Percentiles rank a stretch among this genome's conserved stretches.
These are phyloP conservation scores for Diplodus puntazzo DNA, from an alignment of 2,797 vertebrate genomes.

Conservation along the genomic window DNA sequence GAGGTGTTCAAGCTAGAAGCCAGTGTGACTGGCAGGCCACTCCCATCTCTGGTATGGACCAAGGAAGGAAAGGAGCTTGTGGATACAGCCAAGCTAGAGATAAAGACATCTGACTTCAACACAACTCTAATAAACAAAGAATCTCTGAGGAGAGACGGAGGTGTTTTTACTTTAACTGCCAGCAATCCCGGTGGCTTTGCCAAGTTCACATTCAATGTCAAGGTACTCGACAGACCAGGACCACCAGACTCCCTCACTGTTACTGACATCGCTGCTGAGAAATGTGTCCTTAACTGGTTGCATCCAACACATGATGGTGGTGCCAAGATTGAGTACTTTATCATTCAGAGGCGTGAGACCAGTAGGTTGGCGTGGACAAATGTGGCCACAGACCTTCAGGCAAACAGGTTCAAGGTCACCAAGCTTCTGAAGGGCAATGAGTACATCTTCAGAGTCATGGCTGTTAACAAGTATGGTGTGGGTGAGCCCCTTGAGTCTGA, in stretches of 20 bases:
- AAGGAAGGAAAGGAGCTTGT: slow-evolving; percentile 97
- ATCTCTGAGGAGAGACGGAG: slow-evolving; percentile 92
- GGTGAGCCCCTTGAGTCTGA: slow-evolving; percentile 96
- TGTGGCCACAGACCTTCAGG: slow-evolving; percentile 93
- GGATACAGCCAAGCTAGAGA: slow-evolving; percentile 93
- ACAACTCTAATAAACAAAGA: slow-evolving; percentile 94
- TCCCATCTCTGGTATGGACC: slow-evolving; percentile 94
- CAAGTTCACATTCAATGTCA: slow-evolving; percentile 95
- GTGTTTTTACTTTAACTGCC: slow-evolving; percentile 92
- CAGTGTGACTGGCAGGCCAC: slow-evolving; percentile 92
- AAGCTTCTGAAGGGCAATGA: slow-evolving; percentile 98
- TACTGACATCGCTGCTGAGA: slow-evolving; percentile 93
- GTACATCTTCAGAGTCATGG: slow-evolving; percentile 98
- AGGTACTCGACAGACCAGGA: slow-evolving; percentile 97
- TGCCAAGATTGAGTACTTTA: slow-evolving; percentile 95
- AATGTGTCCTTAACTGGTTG: slow-evolving; percentile 96
- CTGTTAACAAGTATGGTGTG: slow-evolving; percentile 97
- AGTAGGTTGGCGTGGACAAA: slow-evolving; percentile 98
- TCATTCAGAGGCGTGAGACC: slow-evolving; percentile 97
- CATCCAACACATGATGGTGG: slow-evolving; percentile 97
- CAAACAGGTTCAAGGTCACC: slow-evolving; percentile 96
- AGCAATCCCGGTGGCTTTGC: slow-evolving; percentile 98
- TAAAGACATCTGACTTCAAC: slow-evolving; percentile 94
- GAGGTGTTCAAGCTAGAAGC: slow-evolving; percentile 96
- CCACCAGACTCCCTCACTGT: slow-evolving; percentile 94